A percentile compares a stretch with the other conserved stretches of the same genome.
Conservation (phyloP, 2,888 invertebrate species). For the Malacosoma neustria region DNA sequence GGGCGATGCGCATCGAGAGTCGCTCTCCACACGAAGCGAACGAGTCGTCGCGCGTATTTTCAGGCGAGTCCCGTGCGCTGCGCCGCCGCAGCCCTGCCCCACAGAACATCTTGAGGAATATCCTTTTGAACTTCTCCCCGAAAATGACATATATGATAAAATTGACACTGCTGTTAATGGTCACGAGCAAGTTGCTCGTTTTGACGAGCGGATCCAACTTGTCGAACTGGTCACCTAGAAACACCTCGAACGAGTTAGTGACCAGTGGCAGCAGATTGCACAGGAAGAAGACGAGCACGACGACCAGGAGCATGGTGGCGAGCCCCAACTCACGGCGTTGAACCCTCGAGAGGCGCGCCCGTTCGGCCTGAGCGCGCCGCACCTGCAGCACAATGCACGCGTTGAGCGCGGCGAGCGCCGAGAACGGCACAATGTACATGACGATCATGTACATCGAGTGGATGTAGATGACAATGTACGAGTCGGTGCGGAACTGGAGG, state of each 20-base stretch:
- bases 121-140: slow-evolving; percentile 95
- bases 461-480: slow-evolving; percentile 91
- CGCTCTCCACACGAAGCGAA: slow-evolving; percentile 87
- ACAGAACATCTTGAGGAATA: slow-evolving; percentile 88
- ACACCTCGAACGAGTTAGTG: slow-evolving; percentile 90
- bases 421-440: slow-evolving; percentile 95
- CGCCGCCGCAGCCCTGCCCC: slow-evolving; percentile 74
- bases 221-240: slow-evolving; percentile 63
- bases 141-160: slow-evolving; percentile 98
- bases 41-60: slow-evolving; percentile 85
- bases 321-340: slow-evolving; percentile 95
- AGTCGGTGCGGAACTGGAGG: slow-evolving; percentile 78
- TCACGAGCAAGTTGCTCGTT: slow-evolving; percentile 93
- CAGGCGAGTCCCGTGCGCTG: slow-evolving; percentile 76
- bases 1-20: slow-evolving; percentile 77
- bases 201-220: slow-evolving; percentile 81
- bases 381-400: slow-evolving; percentile 93
- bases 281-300: slow-evolving; percentile 94
- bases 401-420: slow-evolving; percentile 91
- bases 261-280: slow-evolving; percentile 93
- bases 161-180: slow-evolving; percentile 97
- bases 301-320: slow-evolving; percentile 95
- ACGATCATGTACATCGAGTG: slow-evolving; percentile 96
- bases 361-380: slow-evolving; percentile 90
- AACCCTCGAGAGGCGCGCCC: slow-evolving; percentile 90